These are phyloP conservation scores for Pseudomyrmex sp. DNA, from an alignment of 1,140 invertebrate species.

Conservation along the genomic window DNA sequence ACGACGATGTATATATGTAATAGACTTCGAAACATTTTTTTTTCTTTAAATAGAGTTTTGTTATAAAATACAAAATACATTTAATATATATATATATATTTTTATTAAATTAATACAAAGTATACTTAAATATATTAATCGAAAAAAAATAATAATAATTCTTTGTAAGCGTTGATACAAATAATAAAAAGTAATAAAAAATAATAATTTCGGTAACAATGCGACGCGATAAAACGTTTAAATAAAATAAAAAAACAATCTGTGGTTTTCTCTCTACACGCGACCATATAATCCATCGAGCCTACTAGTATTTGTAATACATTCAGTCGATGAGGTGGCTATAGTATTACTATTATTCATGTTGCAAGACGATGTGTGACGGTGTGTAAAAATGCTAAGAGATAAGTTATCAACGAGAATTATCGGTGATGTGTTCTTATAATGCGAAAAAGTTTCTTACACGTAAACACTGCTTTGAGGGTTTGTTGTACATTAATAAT, in stretches of 20 bases:
- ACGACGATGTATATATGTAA: not conserved
- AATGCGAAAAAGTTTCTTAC: conserved; percentile 15
- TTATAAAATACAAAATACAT: no score
- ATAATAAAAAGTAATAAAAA: conserved; percentile 22
- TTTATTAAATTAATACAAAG: conserved; percentile 39
- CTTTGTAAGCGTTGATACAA: not conserved
- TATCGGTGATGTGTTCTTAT: not conserved
- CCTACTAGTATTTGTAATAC: conserved; percentile 29
- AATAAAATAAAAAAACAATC: conserved; percentile 37
- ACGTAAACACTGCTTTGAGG: not conserved
- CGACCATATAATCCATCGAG: conserved; percentile 42
- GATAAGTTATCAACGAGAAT: not conserved
- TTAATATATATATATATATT: no score
- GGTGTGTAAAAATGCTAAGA: conserved; percentile 28
- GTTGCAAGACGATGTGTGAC: conserved; percentile 19
- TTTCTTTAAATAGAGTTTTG: no score
- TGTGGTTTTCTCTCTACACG: conserved; percentile 16
- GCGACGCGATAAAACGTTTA: not conserved
- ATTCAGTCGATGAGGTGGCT: conserved; percentile 30
- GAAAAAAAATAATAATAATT: conserved; percentile 34
- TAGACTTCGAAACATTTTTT: not conserved
- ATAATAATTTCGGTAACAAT: conserved; percentile 28
- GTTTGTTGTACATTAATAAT: not conserved
- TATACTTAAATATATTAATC: not conserved
- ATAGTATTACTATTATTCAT: conserved; percentile 1